Conservation (phyloP, 2,888 invertebrate genomes). For the Phyllotreta cruciferae region DNA sequence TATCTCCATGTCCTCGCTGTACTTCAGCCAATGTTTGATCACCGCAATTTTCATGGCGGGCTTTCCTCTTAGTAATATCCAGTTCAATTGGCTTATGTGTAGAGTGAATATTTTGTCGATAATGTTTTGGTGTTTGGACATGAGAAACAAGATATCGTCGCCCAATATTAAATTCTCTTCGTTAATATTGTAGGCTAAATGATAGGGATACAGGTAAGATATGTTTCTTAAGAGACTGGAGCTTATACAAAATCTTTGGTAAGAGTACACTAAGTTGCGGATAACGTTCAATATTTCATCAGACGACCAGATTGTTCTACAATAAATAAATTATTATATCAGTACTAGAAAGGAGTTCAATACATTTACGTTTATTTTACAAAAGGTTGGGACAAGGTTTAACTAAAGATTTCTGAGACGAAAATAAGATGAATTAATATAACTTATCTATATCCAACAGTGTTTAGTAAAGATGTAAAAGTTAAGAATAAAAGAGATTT, state of each 20-base stretch:
- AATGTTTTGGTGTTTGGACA: conserved; percentile 19
- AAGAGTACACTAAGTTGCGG: conserved; percentile 30
- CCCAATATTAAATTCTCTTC: conserved; percentile 29
- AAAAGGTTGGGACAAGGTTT: no score
- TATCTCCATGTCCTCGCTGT: conserved; percentile 19
- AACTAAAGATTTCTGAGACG: no score
- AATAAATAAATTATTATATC: neutral
- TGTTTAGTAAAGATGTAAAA: no score
- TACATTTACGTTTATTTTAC: no score
- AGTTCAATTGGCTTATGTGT: conserved; percentile 32
- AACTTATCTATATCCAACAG: no score
- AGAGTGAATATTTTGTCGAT: conserved; percentile 18
- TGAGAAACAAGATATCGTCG: conserved; percentile 30
- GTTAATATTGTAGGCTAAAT: conserved; percentile 18
- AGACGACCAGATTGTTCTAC: conserved; percentile 31
- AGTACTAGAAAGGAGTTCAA: no score
- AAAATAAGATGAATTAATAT: no score
- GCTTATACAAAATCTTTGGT: conserved; percentile 23
- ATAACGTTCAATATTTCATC: conserved; percentile 30
- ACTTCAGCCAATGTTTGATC: conserved; percentile 30
- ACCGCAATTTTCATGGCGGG: conserved; percentile 12
- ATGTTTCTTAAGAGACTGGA: conserved; percentile 22
- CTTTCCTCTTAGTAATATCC: conserved; percentile 33
- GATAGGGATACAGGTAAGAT: conserved; percentile 30
- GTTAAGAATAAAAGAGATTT: no score